phyloP scores from a whole-genome alignment of 2,797 vertebrate species.

The Tadarida brasiliensis region DNA sequence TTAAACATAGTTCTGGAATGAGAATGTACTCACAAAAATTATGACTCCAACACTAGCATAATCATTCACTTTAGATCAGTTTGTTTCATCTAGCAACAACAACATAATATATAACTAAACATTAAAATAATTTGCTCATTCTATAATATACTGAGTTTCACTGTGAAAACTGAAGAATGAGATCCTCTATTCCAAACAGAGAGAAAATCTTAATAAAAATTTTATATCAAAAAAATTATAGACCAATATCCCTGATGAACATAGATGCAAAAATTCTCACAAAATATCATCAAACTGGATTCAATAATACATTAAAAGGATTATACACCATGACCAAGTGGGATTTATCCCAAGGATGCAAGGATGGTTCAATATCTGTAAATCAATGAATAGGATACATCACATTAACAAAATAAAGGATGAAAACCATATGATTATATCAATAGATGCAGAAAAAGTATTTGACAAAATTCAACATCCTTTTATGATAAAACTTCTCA shows the following conservation, averaged over 20 bases:
- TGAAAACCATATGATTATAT: neutral
- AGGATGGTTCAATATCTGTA: neutral
- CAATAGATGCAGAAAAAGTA: neutral
- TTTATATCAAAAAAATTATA: neutral
- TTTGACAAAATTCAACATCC: neutral
- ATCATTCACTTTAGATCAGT: neutral
- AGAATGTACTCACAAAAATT: conserved; percentile 14
- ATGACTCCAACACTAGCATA: conserved; percentile 23
- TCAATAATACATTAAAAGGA: neutral
- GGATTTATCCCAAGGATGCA: neutral
- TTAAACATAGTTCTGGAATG: conserved; percentile 27
- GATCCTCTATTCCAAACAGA: conserved; percentile 18
- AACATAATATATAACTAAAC: conserved; percentile 32
- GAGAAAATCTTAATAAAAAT: conserved; percentile 48
- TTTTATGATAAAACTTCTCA: neutral
- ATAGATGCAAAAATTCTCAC: neutral
- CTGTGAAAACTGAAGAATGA: neutral
- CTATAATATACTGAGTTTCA: conserved; percentile 1
- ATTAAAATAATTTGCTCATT: conserved; percentile 39
- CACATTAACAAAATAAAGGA: neutral
- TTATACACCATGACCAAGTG: neutral
- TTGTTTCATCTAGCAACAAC: conserved; percentile 45
- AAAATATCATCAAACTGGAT: neutral
- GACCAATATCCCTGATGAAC: neutral
- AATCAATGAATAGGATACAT: neutral